A percentile compares a stretch with the other conserved stretches of the same genome.
These are phyloP conservation scores for Poeciliopsis occidentalis DNA, from an alignment of 2,113 vertebrate species.

Conservation along the genomic window DNA sequence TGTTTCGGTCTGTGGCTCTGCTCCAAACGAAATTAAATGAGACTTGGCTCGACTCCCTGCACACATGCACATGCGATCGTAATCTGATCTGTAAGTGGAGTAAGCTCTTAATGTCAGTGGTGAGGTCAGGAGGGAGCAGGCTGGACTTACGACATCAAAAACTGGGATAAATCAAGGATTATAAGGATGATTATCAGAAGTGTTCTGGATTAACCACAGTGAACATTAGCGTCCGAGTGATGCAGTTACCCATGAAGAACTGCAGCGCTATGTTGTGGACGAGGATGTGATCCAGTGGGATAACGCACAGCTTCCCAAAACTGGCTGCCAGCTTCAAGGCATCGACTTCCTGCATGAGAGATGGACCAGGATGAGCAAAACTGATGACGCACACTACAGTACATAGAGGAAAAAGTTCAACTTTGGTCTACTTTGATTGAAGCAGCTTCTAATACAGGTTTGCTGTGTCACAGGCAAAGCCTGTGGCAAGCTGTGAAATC, in stretches of 20 bases:
- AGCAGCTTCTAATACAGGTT: not conserved
- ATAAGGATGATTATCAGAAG: conserved; percentile 36
- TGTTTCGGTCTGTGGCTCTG: conserved; percentile 7
- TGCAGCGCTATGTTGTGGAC: conserved; percentile 98
- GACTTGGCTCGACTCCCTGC: conserved; percentile 13
- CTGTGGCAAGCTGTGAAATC: too few relatives aligned
- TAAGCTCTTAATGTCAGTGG: conserved; percentile 31
- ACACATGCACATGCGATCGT: not conserved
- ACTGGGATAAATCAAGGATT: conserved; percentile 24
- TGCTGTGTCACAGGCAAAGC: too few relatives aligned
- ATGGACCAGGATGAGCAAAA: conserved; percentile 6
- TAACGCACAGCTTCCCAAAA: conserved; percentile 98
- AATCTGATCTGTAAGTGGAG: conserved; percentile 34
- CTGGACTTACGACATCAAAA: not conserved
- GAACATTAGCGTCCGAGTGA: conserved; percentile 1
- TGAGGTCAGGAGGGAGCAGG: conserved; percentile 1
- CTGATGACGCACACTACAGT: not conserved
- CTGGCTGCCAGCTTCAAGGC: conserved; percentile 96
- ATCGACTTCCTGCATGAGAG: conserved; percentile 89
- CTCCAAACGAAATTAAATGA: conserved; percentile 8
- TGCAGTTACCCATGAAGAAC: conserved; percentile 94
- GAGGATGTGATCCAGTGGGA: conserved; percentile 96
- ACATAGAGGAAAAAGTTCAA: too few relatives aligned
- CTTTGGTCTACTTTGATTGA: too few relatives aligned
- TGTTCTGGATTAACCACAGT: conserved; percentile 31